Conservation (phyloP, 1,140 invertebrate species). For the Tetragnatha versicolor region DNA sequence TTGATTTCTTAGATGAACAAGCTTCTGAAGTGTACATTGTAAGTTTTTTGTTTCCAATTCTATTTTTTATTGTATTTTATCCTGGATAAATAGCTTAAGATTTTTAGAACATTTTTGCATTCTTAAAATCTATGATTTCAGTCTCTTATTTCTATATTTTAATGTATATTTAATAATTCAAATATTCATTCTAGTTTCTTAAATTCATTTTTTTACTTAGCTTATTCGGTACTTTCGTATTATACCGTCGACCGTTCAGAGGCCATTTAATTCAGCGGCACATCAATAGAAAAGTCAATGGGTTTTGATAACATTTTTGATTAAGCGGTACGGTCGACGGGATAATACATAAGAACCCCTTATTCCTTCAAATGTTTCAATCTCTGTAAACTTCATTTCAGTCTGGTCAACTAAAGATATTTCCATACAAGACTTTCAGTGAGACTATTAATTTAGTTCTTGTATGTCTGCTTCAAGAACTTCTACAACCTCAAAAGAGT, state of each 20-base stretch:
- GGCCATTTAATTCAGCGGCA: too few relatives aligned
- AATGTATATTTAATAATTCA: background rate
- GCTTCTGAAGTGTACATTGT: conserved; percentile 74
- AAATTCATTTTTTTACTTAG: too few relatives aligned
- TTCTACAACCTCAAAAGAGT: conserved; percentile 86
- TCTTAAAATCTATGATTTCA: conserved; percentile 41
- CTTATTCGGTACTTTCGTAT: too few relatives aligned
- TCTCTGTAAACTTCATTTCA: conserved; percentile 50
- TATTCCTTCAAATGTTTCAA: background rate
- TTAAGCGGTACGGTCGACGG: too few relatives aligned
- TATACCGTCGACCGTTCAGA: too few relatives aligned
- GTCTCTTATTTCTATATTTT: background rate
- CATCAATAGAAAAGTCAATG: too few relatives aligned
- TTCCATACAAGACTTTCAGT: conserved; percentile 90
- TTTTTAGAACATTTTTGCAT: too few relatives aligned
- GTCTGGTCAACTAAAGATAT: conserved; percentile 72
- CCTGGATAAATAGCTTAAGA: too few relatives aligned
- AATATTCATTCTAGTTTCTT: too few relatives aligned
- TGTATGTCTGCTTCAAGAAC: conserved; percentile 88
- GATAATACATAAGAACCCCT: background rate
- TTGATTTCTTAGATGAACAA: conserved; percentile 80
- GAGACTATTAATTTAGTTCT: conserved; percentile 93
- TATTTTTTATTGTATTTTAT: too few relatives aligned
- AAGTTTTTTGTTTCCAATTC: conserved; percentile 25
- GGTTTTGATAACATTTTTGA: too few relatives aligned